These are phyloP conservation scores for Tethya wilhelma DNA, from an alignment of 37 sponge, comb jelly and placozoan species.

Conservation along the genomic window DNA sequence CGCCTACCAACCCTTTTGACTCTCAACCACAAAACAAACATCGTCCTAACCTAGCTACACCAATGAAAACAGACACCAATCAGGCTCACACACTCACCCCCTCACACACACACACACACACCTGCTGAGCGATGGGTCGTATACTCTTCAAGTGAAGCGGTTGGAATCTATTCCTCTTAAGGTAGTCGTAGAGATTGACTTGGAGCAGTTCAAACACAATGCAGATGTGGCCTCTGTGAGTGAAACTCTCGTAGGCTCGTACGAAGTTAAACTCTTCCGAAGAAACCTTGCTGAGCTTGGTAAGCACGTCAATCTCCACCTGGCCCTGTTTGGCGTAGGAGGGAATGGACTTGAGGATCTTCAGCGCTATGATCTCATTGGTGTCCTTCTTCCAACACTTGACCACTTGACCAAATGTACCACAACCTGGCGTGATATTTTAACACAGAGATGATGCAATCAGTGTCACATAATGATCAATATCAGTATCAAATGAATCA, in stretches of 20 bases:
- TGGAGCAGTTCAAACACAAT: conserved; percentile 94
- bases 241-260: conserved; percentile 87
- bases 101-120: conserved; percentile 3
- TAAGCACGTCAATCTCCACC: conserved; percentile 84
- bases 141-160: conserved; percentile 89
- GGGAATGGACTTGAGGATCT: conserved; percentile 90
- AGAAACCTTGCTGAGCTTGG: conserved; percentile 54
- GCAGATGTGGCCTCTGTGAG: conserved; percentile 89
- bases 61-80: neutral
- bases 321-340: conserved; percentile 94
- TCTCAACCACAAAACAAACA: neutral
- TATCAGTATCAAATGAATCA: no score
- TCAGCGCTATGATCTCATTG: conserved; percentile 86
- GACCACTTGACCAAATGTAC: conserved; percentile 96
- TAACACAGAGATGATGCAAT: neutral
- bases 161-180: conserved; percentile 80
- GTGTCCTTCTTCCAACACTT: conserved; percentile 80
- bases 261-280: conserved; percentile 87
- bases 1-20: neutral
- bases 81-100: neutral
- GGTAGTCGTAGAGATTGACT: conserved; percentile 91
- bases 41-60: neutral
- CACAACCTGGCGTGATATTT: conserved; percentile 63
- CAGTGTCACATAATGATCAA: neutral
- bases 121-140: conserved; percentile 93